phyloP scores from a whole-genome alignment of 2,888 invertebrate genomes.

The Dynastes tityus region DNA sequence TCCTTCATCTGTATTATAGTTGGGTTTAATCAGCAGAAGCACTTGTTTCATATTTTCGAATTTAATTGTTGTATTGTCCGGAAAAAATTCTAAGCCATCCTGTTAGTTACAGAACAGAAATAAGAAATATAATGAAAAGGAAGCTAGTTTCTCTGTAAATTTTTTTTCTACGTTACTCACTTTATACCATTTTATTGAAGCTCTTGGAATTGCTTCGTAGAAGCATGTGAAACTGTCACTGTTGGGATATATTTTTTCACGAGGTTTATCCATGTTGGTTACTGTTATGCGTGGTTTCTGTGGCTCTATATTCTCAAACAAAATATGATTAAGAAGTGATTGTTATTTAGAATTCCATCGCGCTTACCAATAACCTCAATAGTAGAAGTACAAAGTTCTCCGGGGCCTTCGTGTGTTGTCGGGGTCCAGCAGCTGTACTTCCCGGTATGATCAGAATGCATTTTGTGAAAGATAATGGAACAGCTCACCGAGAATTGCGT shows the following conservation, averaged over 20 bases:
- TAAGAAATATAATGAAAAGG: no score
- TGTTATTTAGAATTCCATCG: no score
- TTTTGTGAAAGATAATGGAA: conserved; percentile 28
- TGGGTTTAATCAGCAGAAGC: conserved; percentile 69
- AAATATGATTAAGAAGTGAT: no score
- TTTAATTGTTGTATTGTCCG: conserved; percentile 63
- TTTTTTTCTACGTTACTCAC: conserved; percentile 66
- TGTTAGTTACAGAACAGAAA: conserved; percentile 10
- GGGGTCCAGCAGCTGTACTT: neutral
- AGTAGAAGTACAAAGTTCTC: no score
- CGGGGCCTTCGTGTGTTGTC: no score
- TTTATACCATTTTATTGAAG: conserved; percentile 74
- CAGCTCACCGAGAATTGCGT: no score
- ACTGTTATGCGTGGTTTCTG: conserved; percentile 67
- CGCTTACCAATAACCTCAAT: no score
- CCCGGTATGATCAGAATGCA: neutral
- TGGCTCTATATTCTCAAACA: conserved; percentile 67
- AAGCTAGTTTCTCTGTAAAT: no score
- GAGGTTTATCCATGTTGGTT: conserved; percentile 52
- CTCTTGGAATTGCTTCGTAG: conserved; percentile 75
- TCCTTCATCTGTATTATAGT: conserved; percentile 73
- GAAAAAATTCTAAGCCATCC: conserved; percentile 52
- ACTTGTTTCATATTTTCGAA: conserved; percentile 65
- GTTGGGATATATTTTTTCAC: conserved; percentile 65
- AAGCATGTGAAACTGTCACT: conserved; percentile 56